Evolutionary conservation across 2,113 vertebrate genomes (phyloP).

Genomic region (Microcebus tavaratra): DNA sequence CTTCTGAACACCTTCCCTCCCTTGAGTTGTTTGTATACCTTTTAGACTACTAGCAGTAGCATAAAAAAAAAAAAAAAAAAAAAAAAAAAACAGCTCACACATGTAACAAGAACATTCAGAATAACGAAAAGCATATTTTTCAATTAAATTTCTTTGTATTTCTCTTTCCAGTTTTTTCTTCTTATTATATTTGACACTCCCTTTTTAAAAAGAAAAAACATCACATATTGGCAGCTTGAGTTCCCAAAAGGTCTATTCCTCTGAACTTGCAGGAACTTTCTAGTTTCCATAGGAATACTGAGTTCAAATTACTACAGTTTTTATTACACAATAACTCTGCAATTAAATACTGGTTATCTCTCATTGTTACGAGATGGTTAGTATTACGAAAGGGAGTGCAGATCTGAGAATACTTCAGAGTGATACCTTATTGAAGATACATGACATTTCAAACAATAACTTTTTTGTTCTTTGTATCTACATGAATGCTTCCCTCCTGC

Average conservation of each 20-base stretch:
- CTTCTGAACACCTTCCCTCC: neutral
- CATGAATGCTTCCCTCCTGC: neutral
- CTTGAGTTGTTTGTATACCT: neutral
- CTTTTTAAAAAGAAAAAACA: neutral
- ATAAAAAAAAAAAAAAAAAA: constrained; percentile 42
- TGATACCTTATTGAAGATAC: neutral
- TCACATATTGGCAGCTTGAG: neutral
- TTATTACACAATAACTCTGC: neutral
- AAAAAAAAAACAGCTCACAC: neutral
- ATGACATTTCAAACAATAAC: neutral
- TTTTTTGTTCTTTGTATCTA: neutral
- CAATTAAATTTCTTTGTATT: neutral
- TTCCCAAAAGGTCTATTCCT: neutral
- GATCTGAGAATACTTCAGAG: neutral
- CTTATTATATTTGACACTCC: neutral
- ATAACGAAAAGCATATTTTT: constrained; percentile 50
- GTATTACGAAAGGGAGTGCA: neutral
- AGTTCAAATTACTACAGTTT: neutral
- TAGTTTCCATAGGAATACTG: neutral
- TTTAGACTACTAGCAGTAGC: neutral
- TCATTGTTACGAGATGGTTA: neutral
- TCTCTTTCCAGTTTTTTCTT: neutral
- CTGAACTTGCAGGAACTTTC: constrained; percentile 39
- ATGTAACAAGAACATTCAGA: constrained; percentile 22
- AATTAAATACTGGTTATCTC: neutral